Base-by-base conservation (phyloP, 2,888 invertebrate genomes). In the Yponomeuta evonymella region DNA sequence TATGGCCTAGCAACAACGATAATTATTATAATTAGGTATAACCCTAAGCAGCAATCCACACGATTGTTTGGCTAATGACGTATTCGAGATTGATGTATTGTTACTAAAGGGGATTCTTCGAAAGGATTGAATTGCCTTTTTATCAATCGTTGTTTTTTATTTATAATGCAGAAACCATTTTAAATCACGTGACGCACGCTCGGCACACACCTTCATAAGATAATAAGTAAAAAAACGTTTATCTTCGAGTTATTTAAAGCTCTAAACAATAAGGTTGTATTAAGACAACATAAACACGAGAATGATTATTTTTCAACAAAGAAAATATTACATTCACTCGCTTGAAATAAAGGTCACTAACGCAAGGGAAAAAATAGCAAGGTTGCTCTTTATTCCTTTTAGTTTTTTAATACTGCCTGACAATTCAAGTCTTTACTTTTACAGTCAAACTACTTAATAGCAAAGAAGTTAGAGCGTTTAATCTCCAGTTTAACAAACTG, bases 111-210 rank as follows among this genome's bases (percentile, higher is more conserved):
- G 65, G 30, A 33, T 65, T 65, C 33, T 65, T 33, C 5, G 65
- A 65, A 65, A 65, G 65, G 30, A 23, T 65, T 65, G 33, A 11
- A 23, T 65, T 65, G 65, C 33, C 33, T 65, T 65, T 65, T 33
- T 15, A 58, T 15, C 51, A 15, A 58, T 58, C 15, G 51, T 58
- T 58, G 15, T 58, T 58, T 58, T 58, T 58, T 58, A 58, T 15
- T 58, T 58, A 58, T 3, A 15, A 43, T 8, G 43, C 43, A 43
- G 43, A 43, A 43, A 8, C 43, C 43, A 43, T 43, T 43, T 43
- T 58, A 58, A 58, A 58, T 58, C 4, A 15, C 51, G 15, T 58
- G 51, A 58, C 51, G 51, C 51, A 58, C 51, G 51, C 15, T 15
- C 51, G 51, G 51, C 51, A 51, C 51, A 51, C 51, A 51, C 51